Conservation (phyloP, 2,888 invertebrate species). For the Chrysomela aeneicollis region DNA sequence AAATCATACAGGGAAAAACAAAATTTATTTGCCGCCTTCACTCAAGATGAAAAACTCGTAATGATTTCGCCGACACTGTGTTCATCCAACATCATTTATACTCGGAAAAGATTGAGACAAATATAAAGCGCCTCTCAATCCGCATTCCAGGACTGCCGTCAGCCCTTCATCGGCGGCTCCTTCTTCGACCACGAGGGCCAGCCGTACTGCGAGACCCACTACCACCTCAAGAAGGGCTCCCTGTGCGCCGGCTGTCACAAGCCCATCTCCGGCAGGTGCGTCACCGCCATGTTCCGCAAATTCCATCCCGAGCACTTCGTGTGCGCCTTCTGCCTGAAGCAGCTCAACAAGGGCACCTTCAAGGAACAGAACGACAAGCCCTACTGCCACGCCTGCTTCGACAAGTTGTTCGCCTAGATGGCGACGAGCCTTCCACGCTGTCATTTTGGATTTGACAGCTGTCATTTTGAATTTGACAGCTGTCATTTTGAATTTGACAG, state of each 20-base stretch:
- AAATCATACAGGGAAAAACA: no score
- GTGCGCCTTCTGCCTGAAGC: slow-evolving; percentile 98
- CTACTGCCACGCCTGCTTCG: slow-evolving; percentile 97
- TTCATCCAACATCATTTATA: no score
- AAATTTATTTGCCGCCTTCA: no score
- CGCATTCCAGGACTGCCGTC: slow-evolving; percentile 95
- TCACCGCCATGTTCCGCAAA: slow-evolving; percentile 98
- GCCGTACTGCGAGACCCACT: slow-evolving; percentile 99
- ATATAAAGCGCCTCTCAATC: no score
- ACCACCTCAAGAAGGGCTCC: slow-evolving; percentile 96
- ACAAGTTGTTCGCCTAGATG: slow-evolving; percentile 87
- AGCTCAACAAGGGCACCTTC: slow-evolving; percentile 98
- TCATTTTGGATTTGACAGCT: background rate
- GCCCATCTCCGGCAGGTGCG: slow-evolving; percentile 96
- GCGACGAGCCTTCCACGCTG: no score
- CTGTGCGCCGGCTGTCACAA: slow-evolving; percentile 98
- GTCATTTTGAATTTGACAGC: background rate
- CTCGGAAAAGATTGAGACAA: no score
- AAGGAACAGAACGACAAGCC: slow-evolving; percentile 99
- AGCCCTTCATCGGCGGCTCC: slow-evolving; percentile 95
- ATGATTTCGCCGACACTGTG: no score
- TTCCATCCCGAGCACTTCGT: slow-evolving; percentile 99
- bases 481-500: background rate
- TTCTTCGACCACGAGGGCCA: slow-evolving; percentile 99
- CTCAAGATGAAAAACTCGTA: no score